A percentile compares a stretch with the other conserved stretches of the same genome.
Conservation (phyloP, 2,888 invertebrate genomes). For the Drosophila quasianomalipes region DNA sequence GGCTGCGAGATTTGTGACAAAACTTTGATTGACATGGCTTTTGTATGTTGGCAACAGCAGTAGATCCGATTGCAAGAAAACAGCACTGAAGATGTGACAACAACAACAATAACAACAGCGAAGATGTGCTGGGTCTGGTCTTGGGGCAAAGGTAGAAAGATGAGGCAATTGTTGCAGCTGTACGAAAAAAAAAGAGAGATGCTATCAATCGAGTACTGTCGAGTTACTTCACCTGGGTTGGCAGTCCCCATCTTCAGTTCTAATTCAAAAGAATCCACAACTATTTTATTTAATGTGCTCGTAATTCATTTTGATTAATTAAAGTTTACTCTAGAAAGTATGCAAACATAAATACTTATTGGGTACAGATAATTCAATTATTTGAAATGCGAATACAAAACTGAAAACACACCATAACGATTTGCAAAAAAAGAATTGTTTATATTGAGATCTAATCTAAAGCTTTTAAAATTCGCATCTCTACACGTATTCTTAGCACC, state of each 20-base stretch:
- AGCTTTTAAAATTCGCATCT: background rate
- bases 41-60: slow-evolving; percentile 63
- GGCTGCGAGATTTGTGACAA: slow-evolving; percentile 53
- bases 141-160: slow-evolving; percentile 30
- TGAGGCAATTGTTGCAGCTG: slow-evolving; percentile 62
- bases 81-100: slow-evolving; percentile 36
- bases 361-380: background rate
- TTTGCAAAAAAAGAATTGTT: background rate
- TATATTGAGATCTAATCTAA: background rate
- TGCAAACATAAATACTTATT: slow-evolving; percentile 9
- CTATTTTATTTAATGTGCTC: background rate
- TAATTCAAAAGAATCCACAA: slow-evolving; percentile 1
- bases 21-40: slow-evolving; percentile 78
- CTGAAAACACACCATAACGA: background rate
- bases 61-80: slow-evolving; percentile 48
- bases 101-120: slow-evolving; percentile 10
- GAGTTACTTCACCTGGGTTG: slow-evolving; percentile 15
- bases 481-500: background rate
- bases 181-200: slow-evolving; percentile 35
- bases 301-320: background rate
- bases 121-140: background rate
- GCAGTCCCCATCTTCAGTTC: slow-evolving; percentile 4
- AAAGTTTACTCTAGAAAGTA: slow-evolving; percentile 39
- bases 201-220: slow-evolving; percentile 32
- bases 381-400: background rate